Conservation (phyloP, 2,888 invertebrate species). For the Alitta virens region DNA sequence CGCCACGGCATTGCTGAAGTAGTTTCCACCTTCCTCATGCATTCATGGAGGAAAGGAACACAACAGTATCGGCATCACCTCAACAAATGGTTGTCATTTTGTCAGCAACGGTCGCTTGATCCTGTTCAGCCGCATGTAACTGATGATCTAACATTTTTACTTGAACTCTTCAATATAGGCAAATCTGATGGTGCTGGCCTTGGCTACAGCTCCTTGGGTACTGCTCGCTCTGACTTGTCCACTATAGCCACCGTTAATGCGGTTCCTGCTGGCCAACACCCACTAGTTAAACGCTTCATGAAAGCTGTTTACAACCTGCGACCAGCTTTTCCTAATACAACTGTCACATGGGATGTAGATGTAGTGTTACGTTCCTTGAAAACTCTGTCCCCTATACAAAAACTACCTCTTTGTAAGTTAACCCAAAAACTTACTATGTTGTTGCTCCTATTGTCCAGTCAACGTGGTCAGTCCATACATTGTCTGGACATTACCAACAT, state of each 20-base stretch:
- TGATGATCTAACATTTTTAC: slow-evolving; percentile 9
- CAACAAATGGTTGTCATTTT: slow-evolving; percentile 21
- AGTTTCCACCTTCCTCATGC: background rate
- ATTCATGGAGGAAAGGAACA: slow-evolving; percentile 19
- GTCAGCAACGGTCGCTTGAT: slow-evolving; percentile 3
- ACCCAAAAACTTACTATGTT: background rate
- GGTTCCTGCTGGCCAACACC: background rate
- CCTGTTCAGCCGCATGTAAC: background rate
- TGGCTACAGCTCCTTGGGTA: slow-evolving; percentile 16
- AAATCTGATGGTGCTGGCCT: background rate
- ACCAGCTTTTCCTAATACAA: background rate
- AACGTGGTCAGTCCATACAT: background rate
- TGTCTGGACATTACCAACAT: too few species aligned
- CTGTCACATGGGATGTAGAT: background rate
- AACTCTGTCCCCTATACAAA: background rate
- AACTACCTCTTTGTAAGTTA: background rate
- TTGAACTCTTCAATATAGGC: slow-evolving; percentile 4
- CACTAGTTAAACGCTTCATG: background rate
- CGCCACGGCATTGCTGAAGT: background rate
- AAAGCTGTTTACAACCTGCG: background rate
- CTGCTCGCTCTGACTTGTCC: slow-evolving; percentile 16
- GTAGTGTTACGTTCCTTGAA: background rate
- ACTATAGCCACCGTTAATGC: background rate
- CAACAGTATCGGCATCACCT: slow-evolving; percentile 17
- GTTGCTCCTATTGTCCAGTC: background rate